Percentiles rank a stretch among this genome's conserved stretches.
These are phyloP conservation scores for Triplophysa rosa DNA, from an alignment of 2,113 vertebrate genomes.

Conservation along the genomic window DNA sequence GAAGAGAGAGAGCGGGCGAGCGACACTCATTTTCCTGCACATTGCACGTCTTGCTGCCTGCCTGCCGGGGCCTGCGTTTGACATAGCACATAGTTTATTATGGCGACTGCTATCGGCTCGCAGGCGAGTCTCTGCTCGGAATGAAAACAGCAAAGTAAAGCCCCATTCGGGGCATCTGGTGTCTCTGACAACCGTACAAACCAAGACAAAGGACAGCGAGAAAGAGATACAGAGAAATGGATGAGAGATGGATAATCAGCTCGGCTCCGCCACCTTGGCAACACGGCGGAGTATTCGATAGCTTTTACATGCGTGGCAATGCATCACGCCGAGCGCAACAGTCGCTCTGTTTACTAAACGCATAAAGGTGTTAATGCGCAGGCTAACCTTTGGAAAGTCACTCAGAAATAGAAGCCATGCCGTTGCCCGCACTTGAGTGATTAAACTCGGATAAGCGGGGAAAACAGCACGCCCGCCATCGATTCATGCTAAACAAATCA, in stretches of 20 bases:
- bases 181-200: constrained; percentile 39
- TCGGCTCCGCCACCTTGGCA: constrained; percentile 38
- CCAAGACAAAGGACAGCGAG: constrained; percentile 42
- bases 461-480: constrained; percentile 77
- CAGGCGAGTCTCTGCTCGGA: constrained; percentile 58
- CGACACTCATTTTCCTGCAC: constrained; percentile 25
- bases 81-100: constrained; percentile 36
- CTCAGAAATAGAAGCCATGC: constrained; percentile 73
- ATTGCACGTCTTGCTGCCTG: constrained; percentile 38
- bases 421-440: constrained; percentile 76
- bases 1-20: constrained; percentile 1
- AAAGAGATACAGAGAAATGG: constrained; percentile 51
- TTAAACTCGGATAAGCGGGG: constrained; percentile 76
- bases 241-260: constrained; percentile 51
- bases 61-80: constrained; percentile 28
- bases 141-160: constrained; percentile 61
- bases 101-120: constrained; percentile 39
- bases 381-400: constrained; percentile 72
- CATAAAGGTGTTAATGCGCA: constrained; percentile 64
- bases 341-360: constrained; percentile 60
- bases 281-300: constrained; percentile 38
- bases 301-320: constrained; percentile 37
- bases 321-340: constrained; percentile 33
- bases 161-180: constrained; percentile 47
- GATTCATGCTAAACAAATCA: constrained; percentile 77